A percentile compares a stretch with the other conserved stretches of the same genome.
Conservation (phyloP, 2,113 vertebrate species). For the Morone chrysops region DNA sequence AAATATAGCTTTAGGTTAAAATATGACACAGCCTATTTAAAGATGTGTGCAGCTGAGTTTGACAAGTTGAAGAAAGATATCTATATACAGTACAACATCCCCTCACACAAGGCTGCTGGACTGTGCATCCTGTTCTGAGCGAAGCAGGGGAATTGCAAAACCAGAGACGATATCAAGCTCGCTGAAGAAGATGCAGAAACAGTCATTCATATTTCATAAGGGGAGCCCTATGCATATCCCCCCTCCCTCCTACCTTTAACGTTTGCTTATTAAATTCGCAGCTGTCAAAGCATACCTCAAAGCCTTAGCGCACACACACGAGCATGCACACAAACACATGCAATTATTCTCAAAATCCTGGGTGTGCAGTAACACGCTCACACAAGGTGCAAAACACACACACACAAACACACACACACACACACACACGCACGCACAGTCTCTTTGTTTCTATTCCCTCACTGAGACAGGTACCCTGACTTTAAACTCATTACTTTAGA, state of each 20-base stretch:
- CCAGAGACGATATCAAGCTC: slow-evolving; percentile 66
- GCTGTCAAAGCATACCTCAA: slow-evolving; percentile 80
- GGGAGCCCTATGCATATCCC: slow-evolving; percentile 45
- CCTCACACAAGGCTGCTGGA: slow-evolving; percentile 64
- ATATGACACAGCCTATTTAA: slow-evolving; percentile 53
- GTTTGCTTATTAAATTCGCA: slow-evolving; percentile 79
- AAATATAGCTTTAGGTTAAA: slow-evolving; percentile 34
- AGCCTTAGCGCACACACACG: slow-evolving; percentile 48
- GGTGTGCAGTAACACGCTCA: slow-evolving; percentile 13
- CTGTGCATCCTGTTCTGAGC: slow-evolving; percentile 52
- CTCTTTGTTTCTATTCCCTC: slow-evolving; percentile 40
- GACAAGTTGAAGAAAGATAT: slow-evolving; percentile 51
- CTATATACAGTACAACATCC: slow-evolving; percentile 41
- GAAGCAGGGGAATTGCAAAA: slow-evolving; percentile 66
- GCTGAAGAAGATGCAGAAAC: slow-evolving; percentile 78
- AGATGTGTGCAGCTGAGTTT: slow-evolving; percentile 44
- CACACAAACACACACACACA: slow-evolving; percentile 12
- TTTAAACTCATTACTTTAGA: slow-evolving; percentile 80
- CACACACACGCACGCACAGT: slow-evolving; percentile 6
- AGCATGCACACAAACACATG: slow-evolving; percentile 40
- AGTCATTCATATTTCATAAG: slow-evolving; percentile 85
- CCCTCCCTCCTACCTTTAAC: slow-evolving; percentile 66
- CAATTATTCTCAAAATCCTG: slow-evolving; percentile 59
- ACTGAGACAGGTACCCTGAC: slow-evolving; percentile 60
- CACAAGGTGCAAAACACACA: slow-evolving; percentile 20